phyloP scores from a whole-genome alignment of 2,888 invertebrate genomes.

The Rhopalosiphum nymphaeae region DNA sequence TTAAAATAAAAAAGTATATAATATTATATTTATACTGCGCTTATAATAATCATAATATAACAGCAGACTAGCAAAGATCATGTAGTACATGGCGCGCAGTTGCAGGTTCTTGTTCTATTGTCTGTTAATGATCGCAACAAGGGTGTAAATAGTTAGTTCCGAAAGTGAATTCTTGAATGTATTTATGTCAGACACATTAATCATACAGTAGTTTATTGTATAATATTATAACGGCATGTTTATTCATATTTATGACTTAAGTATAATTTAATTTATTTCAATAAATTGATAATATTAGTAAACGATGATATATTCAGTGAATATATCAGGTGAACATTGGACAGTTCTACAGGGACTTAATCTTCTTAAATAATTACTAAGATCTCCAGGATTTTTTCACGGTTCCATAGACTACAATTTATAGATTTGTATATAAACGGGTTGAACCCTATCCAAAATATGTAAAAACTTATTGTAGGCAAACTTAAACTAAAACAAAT shows the following conservation, averaged over 20 bases:
- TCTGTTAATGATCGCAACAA: neutral
- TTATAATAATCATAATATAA: neutral
- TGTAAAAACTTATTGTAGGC: neutral
- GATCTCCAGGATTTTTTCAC: neutral
- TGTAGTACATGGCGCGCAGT: neutral
- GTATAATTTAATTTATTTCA: neutral
- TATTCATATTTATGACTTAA: neutral
- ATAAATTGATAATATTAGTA: neutral
- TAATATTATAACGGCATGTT: neutral
- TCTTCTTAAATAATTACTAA: neutral
- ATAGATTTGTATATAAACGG: neutral
- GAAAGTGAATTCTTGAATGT: neutral
- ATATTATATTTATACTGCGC: neutral
- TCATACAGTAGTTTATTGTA: neutral
- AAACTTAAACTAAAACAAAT: neutral
- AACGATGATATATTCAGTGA: neutral
- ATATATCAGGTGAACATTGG: neutral
- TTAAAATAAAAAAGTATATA: neutral
- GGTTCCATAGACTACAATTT: neutral
- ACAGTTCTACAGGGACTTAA: neutral
- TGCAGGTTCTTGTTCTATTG: neutral
- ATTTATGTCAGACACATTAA: neutral
- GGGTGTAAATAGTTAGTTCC: neutral
- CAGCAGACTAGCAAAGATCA: neutral
- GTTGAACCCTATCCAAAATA: neutral